Base-by-base conservation (phyloP, 2,888 invertebrate species). In the Clivina fossor region DNA sequence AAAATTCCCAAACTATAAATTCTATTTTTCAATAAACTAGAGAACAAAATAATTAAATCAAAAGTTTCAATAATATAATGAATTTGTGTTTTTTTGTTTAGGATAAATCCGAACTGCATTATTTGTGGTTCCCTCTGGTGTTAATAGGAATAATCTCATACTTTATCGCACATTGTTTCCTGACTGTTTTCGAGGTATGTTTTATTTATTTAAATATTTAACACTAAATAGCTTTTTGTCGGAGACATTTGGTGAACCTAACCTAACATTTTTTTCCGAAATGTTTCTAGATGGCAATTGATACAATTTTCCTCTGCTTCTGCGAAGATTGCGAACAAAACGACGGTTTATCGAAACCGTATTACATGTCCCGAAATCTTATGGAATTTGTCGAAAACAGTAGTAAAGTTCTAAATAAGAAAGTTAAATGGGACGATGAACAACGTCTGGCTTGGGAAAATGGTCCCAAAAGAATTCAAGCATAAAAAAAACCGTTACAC, bases 141-240 rank as follows among this genome's bases (percentile, higher is more conserved):
- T 65, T 87, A 1, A 80, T 78, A 18, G 83, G 78, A 53, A 63
- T 85, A n/a, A 83, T 86, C 65, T 81, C 85, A 1, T 86, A 81
- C 67, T 76, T 86, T 55, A 80, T 87, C 22, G 79, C 86, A 2
- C 85, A 87, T 67, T 84, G 84, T 65, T 86, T 87, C 67, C 78
- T 88, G 58, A 83, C 85, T 4, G 81, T 87, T 16, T 88, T 85
- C 66, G 86, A 88, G 80, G 86, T 86, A 71, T n/a, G 22, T n/a
- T 20, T 18, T 22, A 37, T 8, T n/a, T 38, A 28, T 44, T 48
- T 37, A 43, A 9, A 32, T 8, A 35, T 20, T n/a, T n/a, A n/a
- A n/a, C n/a, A 19, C 30, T 11, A 28, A 38, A 16, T 22, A 30
- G 28, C 16, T 19, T 33, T 33, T 4, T 11, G 13, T 7, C 5